Percentiles rank a stretch among this genome's conserved stretches.
Evolutionary conservation across 1,140 invertebrate genomes (phyloP).

Genomic region (Bombus ignitus): DNA sequence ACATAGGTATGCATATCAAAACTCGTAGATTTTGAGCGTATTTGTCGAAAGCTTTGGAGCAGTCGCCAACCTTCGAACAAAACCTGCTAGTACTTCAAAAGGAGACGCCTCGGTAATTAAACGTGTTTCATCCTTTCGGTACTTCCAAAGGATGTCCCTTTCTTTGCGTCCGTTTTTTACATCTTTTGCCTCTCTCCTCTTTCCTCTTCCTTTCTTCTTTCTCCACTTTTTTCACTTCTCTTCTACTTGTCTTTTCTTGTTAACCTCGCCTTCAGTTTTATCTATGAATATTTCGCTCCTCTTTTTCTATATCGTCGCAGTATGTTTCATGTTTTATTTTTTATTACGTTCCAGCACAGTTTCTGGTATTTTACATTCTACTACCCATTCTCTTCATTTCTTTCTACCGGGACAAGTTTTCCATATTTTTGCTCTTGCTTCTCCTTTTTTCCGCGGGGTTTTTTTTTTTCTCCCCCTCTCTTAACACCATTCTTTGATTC

Average conservation of each 20-base stretch:
- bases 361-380: no score
- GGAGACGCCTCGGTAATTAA: slow-evolving; percentile 56
- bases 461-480: no score
- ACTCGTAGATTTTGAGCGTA: neutral
- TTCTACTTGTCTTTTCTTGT: neutral
- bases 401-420: no score
- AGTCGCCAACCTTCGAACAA: slow-evolving; percentile 7
- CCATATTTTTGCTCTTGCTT: no score
- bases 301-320: no score
- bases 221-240: neutral
- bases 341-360: no score
- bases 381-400: no score
- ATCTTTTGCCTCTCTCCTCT: neutral
- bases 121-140: slow-evolving; percentile 32
- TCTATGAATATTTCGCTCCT: neutral
- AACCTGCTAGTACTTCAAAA: slow-evolving; percentile 14
- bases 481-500: no score
- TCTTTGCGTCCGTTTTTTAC: neutral
- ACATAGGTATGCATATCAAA: neutral
- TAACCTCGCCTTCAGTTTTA: neutral
- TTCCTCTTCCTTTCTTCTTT: neutral
- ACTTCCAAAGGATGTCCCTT: neutral
- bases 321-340: no score
- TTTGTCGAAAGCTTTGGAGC: neutral
- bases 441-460: no score